These are phyloP conservation scores for Sternotherus odoratus DNA, from an alignment of 2,797 vertebrate species.

Conservation along the genomic window DNA sequence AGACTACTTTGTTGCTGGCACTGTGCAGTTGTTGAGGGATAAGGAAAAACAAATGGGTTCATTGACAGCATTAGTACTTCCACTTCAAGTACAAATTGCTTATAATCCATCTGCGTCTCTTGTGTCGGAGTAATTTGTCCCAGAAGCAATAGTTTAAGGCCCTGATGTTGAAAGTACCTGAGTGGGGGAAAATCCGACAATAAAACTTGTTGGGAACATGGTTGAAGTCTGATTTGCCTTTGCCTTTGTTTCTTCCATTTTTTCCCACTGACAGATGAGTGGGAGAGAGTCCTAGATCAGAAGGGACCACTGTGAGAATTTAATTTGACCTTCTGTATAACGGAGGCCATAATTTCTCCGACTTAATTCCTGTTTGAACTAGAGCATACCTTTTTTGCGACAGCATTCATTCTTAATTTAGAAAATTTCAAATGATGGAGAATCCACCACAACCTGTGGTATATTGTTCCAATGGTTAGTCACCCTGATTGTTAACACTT, in stretches of 20 bases:
- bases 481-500: neutral
- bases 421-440: neutral
- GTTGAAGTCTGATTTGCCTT: neutral
- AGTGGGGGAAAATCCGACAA: neutral
- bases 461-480: neutral
- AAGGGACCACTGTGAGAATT: neutral
- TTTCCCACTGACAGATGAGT: neutral
- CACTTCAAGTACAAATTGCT: constrained; percentile 48
- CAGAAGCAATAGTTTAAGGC: constrained; percentile 12
- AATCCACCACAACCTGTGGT: neutral
- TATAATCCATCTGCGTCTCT: constrained; percentile 40
- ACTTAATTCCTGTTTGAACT: neutral
- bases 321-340: neutral
- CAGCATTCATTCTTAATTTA: neutral
- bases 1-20: constrained; percentile 20
- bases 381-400: neutral
- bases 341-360: neutral
- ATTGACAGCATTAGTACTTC: constrained; percentile 18
- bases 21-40: constrained; percentile 1
- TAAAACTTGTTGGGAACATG: constrained; percentile 1
- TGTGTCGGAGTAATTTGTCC: constrained; percentile 42
- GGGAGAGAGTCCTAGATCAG: neutral
- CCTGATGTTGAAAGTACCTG: neutral
- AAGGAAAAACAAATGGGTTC: constrained; percentile 32
- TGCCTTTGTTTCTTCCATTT: neutral